phyloP scores from a whole-genome alignment of 2,888 invertebrate species.

The Scaptomyza parva region DNA sequence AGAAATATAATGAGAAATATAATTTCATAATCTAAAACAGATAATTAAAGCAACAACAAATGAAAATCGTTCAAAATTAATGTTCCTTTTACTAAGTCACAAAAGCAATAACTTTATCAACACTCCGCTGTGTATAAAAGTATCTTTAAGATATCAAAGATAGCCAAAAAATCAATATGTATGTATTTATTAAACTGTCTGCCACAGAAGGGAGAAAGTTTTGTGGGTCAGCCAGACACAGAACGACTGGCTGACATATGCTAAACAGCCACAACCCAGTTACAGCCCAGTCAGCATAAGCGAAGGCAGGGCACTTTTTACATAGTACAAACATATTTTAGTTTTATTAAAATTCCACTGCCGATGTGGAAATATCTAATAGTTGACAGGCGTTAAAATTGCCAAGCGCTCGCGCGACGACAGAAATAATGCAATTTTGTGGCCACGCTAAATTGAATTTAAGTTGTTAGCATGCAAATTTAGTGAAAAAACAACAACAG shows the following conservation, averaged over 20 bases:
- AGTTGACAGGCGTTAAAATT: conserved; percentile 52
- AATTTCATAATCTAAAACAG: too few species aligned
- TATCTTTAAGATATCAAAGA: conserved; percentile 13
- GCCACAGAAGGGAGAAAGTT: neutral
- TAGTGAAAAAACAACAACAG: conserved; percentile 35
- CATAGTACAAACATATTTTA: neutral
- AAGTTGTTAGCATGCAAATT: conserved; percentile 57
- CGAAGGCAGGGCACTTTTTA: neutral
- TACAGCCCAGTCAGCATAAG: neutral
- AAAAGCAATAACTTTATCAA: too few species aligned
- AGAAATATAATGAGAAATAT: too few species aligned
- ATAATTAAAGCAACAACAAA: too few species aligned
- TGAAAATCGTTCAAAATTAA: too few species aligned
- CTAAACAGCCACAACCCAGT: conserved; percentile 5
- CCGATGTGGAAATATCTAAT: conserved; percentile 55
- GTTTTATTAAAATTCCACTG: conserved; percentile 56
- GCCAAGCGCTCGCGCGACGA: neutral
- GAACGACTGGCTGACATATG: conserved; percentile 4
- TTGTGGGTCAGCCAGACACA: conserved; percentile 4
- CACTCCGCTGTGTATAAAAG: neutral
- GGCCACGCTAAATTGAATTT: conserved; percentile 56
- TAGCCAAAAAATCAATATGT: too few species aligned
- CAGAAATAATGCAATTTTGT: conserved; percentile 64
- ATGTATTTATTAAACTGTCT: neutral
- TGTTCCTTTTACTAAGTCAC: too few species aligned